Evolutionary conservation across 2,888 invertebrate genomes (phyloP).

Genomic region (Serrognathus titanus): DNA sequence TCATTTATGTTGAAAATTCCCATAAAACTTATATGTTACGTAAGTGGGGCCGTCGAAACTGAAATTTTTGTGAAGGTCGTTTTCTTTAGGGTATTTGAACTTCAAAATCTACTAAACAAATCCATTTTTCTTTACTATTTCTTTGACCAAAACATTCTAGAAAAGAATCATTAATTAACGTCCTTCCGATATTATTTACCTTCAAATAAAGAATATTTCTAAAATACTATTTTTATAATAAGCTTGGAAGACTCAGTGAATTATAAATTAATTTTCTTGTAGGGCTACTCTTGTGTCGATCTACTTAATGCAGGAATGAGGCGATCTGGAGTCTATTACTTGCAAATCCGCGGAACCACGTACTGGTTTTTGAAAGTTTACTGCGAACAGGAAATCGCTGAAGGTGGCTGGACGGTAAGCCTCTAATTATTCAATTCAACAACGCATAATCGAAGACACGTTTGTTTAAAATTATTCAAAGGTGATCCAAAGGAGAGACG

Average conservation of each 20-base stretch:
- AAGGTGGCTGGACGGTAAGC: constrained; percentile 92
- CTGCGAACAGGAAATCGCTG: constrained; percentile 84
- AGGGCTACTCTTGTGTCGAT: constrained; percentile 88
- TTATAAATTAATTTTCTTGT: constrained; percentile 37
- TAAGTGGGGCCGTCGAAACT: too few relatives aligned
- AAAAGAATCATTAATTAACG: too few relatives aligned
- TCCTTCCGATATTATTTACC: too few relatives aligned
- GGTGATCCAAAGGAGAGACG: constrained; percentile 88
- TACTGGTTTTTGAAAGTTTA: constrained; percentile 91
- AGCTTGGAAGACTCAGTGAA: background rate
- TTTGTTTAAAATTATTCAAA: constrained; percentile 37
- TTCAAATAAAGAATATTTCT: too few relatives aligned
- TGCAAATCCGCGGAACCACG: constrained; percentile 86
- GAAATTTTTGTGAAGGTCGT: too few relatives aligned
- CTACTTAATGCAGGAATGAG: constrained; percentile 81
- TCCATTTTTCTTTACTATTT: too few relatives aligned
- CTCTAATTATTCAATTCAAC: constrained; percentile 11
- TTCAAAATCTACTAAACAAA: background rate
- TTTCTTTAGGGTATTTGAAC: too few relatives aligned
- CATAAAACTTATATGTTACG: too few relatives aligned
- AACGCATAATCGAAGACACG: background rate
- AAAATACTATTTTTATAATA: too few relatives aligned
- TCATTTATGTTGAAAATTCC: too few relatives aligned
- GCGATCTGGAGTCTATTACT: constrained; percentile 83
- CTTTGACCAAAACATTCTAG: too few relatives aligned